Conservation (phyloP, 2,113 vertebrate species). For the Hypomesus transpacificus region DNA sequence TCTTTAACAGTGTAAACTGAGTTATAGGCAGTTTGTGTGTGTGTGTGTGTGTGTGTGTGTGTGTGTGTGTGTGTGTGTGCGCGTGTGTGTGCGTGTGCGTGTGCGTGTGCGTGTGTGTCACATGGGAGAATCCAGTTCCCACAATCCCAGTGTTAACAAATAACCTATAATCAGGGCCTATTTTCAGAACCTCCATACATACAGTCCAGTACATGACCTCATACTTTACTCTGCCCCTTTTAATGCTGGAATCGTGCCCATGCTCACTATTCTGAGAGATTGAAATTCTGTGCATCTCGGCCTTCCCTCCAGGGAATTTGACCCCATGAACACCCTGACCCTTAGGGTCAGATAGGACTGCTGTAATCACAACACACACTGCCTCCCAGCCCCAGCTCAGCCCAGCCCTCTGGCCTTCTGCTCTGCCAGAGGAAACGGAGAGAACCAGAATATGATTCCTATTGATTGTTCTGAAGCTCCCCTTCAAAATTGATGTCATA, state of each 20-base stretch:
- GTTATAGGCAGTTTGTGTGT: slow-evolving; percentile 14
- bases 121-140: background rate
- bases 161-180: no score
- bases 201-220: no score
- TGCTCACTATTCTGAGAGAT: slow-evolving; percentile 6
- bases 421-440: background rate
- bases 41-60: background rate
- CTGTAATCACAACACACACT: slow-evolving; percentile 16
- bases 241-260: no score
- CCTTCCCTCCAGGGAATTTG: slow-evolving; percentile 16
- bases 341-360: background rate
- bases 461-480: slow-evolving; percentile 22
- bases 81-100: background rate
- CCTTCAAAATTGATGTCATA: slow-evolving; percentile 23
- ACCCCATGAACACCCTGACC: slow-evolving; percentile 17
- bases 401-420: background rate
- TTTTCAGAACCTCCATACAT: no score
- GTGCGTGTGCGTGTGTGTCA: background rate
- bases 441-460: slow-evolving; percentile 13
- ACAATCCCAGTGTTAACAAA: no score
- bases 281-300: background rate
- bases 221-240: no score
- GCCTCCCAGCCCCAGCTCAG: background rate
- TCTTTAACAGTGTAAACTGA: slow-evolving; percentile 9
- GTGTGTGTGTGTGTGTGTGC: background rate